A percentile compares a stretch with the other conserved stretches of the same genome.
Conservation (phyloP, 1,140 invertebrate species). For the Cydia splendana region DNA sequence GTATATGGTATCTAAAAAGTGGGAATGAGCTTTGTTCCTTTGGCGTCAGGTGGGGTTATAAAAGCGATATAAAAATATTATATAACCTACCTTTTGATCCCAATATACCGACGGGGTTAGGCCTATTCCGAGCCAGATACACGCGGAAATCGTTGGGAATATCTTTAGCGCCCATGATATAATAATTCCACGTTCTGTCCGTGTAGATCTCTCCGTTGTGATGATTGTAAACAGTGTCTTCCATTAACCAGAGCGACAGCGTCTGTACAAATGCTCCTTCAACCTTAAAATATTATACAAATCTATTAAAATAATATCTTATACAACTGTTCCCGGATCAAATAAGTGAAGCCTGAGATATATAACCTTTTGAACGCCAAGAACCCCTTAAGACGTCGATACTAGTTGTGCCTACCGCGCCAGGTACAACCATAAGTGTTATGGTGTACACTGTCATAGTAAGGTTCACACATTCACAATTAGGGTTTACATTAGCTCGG, state of each 20-base stretch:
- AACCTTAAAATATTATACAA: constrained; percentile 45
- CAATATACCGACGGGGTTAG: constrained; percentile 86
- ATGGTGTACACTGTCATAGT: no score
- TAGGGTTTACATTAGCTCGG: no score
- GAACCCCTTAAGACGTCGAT: no score
- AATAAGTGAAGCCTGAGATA: no score
- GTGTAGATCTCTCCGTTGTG: constrained; percentile 84
- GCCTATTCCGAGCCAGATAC: constrained; percentile 83
- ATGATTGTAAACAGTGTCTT: constrained; percentile 84
- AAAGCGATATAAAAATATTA: background rate
- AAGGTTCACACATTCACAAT: no score
- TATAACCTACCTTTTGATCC: constrained; percentile 85
- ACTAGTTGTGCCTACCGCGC: no score
- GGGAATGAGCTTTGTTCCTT: background rate
- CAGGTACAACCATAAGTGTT: no score
- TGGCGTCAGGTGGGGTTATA: no score
- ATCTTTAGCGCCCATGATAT: constrained; percentile 88
- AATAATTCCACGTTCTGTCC: constrained; percentile 90
- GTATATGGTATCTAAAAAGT: no score
- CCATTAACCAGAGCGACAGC: constrained; percentile 86
- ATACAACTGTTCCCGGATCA: no score
- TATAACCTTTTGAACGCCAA: no score
- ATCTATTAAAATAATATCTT: background rate
- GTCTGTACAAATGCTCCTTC: constrained; percentile 94
- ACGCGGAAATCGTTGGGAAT: constrained; percentile 90